Evolutionary conservation across 2,113 vertebrate species (phyloP), one percentile per base, ranked within the genome.

Genomic region (Pithys albifrons): DNA sequence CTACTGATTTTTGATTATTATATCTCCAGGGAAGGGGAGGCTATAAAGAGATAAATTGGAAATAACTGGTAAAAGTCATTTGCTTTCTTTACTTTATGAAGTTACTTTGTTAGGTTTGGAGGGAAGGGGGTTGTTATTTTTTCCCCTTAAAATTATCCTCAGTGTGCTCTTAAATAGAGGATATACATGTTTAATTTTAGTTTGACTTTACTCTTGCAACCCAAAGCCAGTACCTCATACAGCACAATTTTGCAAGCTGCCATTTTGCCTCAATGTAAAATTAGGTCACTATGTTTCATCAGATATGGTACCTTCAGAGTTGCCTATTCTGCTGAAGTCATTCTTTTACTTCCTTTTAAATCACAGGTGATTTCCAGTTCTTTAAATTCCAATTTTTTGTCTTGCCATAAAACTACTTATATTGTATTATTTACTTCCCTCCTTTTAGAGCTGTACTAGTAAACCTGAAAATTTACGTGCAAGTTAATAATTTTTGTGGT

Each of bases 1-100:
- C 76, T 85, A 73, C 76, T 80, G 19, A 10, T 69, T 78, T 93
- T 84, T 96, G 79, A 91, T 46, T 85, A 64, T 82, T 85, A 74
- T 62, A 58, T 82, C 86, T 79, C 85, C 35, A 78, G n/a, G 41
- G 61, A 85, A 28, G 20, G 67, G 31, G 39, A 71, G 23, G 24
- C 31, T 93, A 45, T 90, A 95, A 96, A 85, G 54, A 92, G 48
- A 95, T 76, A 94, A 91, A 96, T 70, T 71, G 27, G 73, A 96
- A 97, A 80, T 88, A 94, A 73, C 41, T 49, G 33, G 61, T 27
- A 81, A 81, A 91, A 93, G 54, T 24, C 1, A 70, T 89, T 95
- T 91, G 17, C 51, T 85, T 77, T 81, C 25, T 88, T 90, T 71
- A 77, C 62, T 95, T 93, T 77, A 48, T 41, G 27, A 41, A 88